Percentiles rank a stretch among this genome's conserved stretches.
Evolutionary conservation across 1,140 invertebrate genomes (phyloP).

Genomic region (Parapsyche elsis): DNA sequence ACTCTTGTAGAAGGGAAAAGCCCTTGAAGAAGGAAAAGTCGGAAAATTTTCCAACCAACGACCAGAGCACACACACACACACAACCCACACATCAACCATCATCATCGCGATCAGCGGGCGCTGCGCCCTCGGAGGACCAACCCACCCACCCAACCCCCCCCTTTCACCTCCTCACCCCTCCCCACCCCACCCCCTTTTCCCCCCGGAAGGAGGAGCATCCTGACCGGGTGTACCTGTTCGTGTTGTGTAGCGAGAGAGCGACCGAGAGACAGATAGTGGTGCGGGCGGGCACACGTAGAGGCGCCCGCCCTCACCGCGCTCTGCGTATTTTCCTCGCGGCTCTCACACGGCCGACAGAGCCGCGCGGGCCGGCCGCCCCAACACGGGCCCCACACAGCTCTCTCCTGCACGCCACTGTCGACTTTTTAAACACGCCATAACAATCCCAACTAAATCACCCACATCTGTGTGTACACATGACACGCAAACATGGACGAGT

Average conservation of each 20-base stretch:
- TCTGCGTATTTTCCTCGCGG: too few relatives aligned
- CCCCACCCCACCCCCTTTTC: background rate
- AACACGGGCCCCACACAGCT: conserved; percentile 58
- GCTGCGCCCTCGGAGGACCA: background rate
- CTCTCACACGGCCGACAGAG: conserved; percentile 10
- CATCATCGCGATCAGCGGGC: background rate
- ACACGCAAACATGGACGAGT: conserved; percentile 63
- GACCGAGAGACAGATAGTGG: conserved; percentile 50
- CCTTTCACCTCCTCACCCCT: background rate
- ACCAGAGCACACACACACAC: too few relatives aligned
- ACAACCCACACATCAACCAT: too few relatives aligned
- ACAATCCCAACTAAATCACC: too few relatives aligned
- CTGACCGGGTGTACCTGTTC: background rate
- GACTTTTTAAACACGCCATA: conserved; percentile 55
- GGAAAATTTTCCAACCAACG: too few relatives aligned
- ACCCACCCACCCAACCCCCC: background rate
- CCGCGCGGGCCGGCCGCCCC: conserved; percentile 38
- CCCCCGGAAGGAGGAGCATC: conserved; percentile 30
- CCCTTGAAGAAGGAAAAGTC: too few relatives aligned
- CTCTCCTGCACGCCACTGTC: too few relatives aligned
- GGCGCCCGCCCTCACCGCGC: conserved; percentile 31
- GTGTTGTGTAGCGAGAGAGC: conserved; percentile 32
- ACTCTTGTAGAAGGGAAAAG: too few relatives aligned
- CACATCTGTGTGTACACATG: too few relatives aligned
- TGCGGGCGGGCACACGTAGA: conserved; percentile 21